These are phyloP conservation scores for Tetraodon nigroviridis DNA, from an alignment of 2,113 vertebrate species.

Conservation along the genomic window DNA sequence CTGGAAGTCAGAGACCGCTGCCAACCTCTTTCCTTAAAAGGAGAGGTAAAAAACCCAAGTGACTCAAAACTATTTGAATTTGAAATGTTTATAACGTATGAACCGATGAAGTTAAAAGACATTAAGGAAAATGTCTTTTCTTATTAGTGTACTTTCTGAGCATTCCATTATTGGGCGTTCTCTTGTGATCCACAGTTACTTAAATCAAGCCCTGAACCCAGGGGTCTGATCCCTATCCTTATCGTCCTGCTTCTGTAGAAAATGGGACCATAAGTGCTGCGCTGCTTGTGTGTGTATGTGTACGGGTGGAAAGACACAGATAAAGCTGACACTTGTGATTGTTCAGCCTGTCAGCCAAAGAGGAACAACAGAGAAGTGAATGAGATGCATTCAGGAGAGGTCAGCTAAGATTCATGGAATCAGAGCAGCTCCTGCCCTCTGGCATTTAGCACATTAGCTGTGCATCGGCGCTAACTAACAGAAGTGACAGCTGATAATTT, in stretches of 20 bases:
- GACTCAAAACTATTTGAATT: neutral
- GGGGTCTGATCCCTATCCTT: too few relatives aligned
- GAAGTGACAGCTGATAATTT: slow-evolving; percentile 55
- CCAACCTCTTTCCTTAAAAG: too few relatives aligned
- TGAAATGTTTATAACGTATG: too few relatives aligned
- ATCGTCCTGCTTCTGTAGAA: too few relatives aligned
- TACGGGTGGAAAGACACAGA: slow-evolving; percentile 9
- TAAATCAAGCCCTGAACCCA: too few relatives aligned
- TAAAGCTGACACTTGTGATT: slow-evolving; percentile 39
- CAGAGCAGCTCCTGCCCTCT: slow-evolving; percentile 36
- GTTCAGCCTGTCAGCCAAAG: slow-evolving; percentile 18
- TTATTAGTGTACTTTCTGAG: too few relatives aligned
- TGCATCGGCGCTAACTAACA: slow-evolving; percentile 33
- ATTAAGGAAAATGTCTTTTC: too few relatives aligned
- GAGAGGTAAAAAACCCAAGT: neutral
- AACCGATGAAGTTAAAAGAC: too few relatives aligned
- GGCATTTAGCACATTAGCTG: slow-evolving; percentile 50
- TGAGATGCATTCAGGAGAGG: slow-evolving; percentile 36
- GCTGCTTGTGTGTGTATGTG: neutral
- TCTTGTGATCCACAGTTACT: too few relatives aligned
- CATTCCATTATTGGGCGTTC: too few relatives aligned
- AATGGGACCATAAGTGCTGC: neutral
- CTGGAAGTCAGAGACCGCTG: too few relatives aligned
- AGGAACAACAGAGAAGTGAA: slow-evolving; percentile 17
- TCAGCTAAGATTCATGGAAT: slow-evolving; percentile 51